Percentiles rank a stretch among this genome's conserved stretches.
These are phyloP conservation scores for Leptinotarsa tumamoca DNA, from an alignment of 2,888 invertebrate species.

Conservation along the genomic window DNA sequence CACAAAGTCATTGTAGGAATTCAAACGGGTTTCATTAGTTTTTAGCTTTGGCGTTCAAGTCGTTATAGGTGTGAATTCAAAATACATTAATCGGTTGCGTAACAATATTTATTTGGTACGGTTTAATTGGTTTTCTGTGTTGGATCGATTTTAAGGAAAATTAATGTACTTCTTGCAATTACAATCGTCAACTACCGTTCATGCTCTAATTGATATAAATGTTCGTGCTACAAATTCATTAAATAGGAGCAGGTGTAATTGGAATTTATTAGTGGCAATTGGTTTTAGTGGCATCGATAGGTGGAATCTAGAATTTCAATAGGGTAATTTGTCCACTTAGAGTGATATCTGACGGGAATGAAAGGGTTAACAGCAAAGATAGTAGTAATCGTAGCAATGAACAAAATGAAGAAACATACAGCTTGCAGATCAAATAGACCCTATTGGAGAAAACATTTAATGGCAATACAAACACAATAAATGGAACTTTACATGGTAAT, in stretches of 20 bases:
- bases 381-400: too few relatives aligned
- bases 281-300: conserved; percentile 20
- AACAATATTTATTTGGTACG: conserved; percentile 45
- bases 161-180: conserved; percentile 45
- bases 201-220: conserved; percentile 54
- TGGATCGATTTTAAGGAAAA: conserved; percentile 47
- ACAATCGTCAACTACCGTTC: conserved; percentile 44
- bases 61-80: conserved; percentile 47
- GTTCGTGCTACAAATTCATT: conserved; percentile 52
- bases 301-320: neutral
- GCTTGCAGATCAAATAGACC: too few relatives aligned
- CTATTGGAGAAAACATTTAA: too few relatives aligned
- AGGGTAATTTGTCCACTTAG: too few relatives aligned
- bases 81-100: conserved; percentile 36
- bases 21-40: conserved; percentile 46
- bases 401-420: too few relatives aligned
- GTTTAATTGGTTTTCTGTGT: conserved; percentile 52
- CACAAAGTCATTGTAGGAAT: conserved; percentile 43
- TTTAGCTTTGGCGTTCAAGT: conserved; percentile 32
- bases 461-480: too few relatives aligned
- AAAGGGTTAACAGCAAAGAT: too few relatives aligned
- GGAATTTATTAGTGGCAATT: conserved; percentile 42
- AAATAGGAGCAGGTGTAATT: conserved; percentile 49
- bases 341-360: too few relatives aligned
- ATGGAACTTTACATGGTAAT: too few relatives aligned